These are phyloP conservation scores for Hydriomena furcata DNA, from an alignment of 2,888 invertebrate species.

Conservation along the genomic window DNA sequence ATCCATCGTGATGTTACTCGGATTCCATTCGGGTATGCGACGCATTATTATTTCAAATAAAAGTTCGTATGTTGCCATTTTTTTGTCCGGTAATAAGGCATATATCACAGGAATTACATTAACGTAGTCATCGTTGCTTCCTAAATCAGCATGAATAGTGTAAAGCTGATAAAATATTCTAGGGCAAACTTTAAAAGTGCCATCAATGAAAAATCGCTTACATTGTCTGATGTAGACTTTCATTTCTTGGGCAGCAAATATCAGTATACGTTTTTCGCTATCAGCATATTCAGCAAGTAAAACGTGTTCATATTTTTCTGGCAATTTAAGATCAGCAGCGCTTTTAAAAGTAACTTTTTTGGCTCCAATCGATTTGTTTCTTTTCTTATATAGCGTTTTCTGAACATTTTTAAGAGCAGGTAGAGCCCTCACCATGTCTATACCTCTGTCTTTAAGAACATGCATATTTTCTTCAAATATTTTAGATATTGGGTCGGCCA, in stretches of 20 bases:
- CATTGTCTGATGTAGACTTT: no score
- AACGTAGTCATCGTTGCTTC: not conserved
- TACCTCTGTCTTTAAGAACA: not conserved
- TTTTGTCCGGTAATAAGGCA: not conserved
- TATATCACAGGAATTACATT: not conserved
- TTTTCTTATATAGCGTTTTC: not conserved
- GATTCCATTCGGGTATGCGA: not conserved
- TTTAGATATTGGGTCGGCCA: not conserved
- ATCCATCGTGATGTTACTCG: not conserved
- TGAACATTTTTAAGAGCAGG: conserved; percentile 1
- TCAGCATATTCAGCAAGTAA: no score
- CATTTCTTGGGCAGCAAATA: no score
- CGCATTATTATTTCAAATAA: not conserved
- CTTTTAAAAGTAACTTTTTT: not conserved
- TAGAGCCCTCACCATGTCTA: not conserved
- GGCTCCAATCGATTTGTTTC: not conserved
- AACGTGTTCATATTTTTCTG: no score
- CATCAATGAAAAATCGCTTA: not conserved
- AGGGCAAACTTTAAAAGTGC: conserved; percentile 1
- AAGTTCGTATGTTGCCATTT: not conserved
- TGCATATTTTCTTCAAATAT: not conserved
- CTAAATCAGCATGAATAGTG: not conserved
- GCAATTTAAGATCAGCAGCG: no score
- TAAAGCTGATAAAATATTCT: not conserved
- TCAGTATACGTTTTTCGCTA: no score